Evolutionary conservation across 2,888 invertebrate genomes (phyloP).

Genomic region (Tricholauxania praeusta): DNA sequence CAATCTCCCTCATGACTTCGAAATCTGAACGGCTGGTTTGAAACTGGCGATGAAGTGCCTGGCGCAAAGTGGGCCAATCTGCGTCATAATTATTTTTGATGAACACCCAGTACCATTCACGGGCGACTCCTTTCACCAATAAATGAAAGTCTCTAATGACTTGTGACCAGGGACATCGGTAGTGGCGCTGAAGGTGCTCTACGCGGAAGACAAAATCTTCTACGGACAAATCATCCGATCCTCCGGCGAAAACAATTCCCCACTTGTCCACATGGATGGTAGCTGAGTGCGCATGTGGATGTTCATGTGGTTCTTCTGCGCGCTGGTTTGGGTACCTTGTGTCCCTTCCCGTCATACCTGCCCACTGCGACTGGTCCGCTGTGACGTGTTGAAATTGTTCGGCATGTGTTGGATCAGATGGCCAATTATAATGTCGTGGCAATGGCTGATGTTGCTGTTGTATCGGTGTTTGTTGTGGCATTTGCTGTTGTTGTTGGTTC

Average conservation of each 20-base stretch:
- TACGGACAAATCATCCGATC: conserved; percentile 2
- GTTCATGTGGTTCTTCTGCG: too few species aligned
- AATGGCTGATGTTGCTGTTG: too few species aligned
- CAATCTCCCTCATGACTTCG: conserved; percentile 30
- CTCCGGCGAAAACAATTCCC: conserved; percentile 29
- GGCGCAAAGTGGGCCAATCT: conserved; percentile 27
- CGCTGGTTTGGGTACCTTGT: too few species aligned
- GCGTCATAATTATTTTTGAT: conserved; percentile 7
- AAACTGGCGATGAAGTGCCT: conserved; percentile 26
- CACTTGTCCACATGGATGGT: conserved; percentile 33
- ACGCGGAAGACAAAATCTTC: conserved; percentile 35
- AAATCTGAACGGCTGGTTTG: conserved; percentile 23
- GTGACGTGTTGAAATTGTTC: too few species aligned
- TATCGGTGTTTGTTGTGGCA: too few species aligned
- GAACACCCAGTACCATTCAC: conserved; percentile 37
- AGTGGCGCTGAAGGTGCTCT: conserved; percentile 24
- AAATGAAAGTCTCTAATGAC: conserved; percentile 30
- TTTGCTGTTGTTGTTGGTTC: too few species aligned
- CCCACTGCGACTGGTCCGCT: too few species aligned
- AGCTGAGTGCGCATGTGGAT: background rate
- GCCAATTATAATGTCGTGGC: too few species aligned
- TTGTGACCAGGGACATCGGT: conserved; percentile 15
- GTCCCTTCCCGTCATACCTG: too few species aligned
- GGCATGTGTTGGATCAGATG: too few species aligned
- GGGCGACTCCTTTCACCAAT: conserved; percentile 15